Evolutionary conservation across 1,140 invertebrate species (phyloP).

Genomic region (Calliphora vicina): DNA sequence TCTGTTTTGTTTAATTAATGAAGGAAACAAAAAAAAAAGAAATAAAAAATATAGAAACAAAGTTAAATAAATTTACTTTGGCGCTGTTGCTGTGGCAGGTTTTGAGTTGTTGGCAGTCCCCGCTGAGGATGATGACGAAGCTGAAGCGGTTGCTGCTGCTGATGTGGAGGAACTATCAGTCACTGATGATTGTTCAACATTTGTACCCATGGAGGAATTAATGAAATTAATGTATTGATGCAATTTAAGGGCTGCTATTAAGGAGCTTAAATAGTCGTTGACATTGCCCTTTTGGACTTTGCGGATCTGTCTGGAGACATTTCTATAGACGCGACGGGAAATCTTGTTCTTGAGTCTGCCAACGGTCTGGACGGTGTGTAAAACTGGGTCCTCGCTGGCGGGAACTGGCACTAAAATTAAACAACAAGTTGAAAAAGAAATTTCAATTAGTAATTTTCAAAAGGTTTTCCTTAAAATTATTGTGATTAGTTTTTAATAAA

Average conservation of each 20-base stretch:
- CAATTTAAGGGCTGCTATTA: slow-evolving; percentile 71
- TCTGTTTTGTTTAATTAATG: too few species aligned
- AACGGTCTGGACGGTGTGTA: slow-evolving; percentile 75
- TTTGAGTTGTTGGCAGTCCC: slow-evolving; percentile 10
- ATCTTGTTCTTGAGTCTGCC: slow-evolving; percentile 75
- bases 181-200: slow-evolving; percentile 57
- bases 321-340: slow-evolving; percentile 71
- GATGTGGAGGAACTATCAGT: background rate
- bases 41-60: background rate
- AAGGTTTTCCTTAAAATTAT: background rate
- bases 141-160: background rate
- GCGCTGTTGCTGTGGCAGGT: background rate
- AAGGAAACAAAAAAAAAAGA: too few species aligned
- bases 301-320: slow-evolving; percentile 69
- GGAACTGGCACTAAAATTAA: slow-evolving; percentile 67
- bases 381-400: slow-evolving; percentile 70
- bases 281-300: slow-evolving; percentile 68
- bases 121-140: background rate
- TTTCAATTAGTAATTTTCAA: background rate
- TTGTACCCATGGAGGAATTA: slow-evolving; percentile 62
- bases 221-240: slow-evolving; percentile 67
- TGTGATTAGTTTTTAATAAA: background rate
- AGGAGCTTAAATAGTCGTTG: slow-evolving; percentile 69
- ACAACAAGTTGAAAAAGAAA: slow-evolving; percentile 3
- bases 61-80: background rate